Conservation (phyloP, 2,797 vertebrate genomes). For the Cynopterus sphinx region DNA sequence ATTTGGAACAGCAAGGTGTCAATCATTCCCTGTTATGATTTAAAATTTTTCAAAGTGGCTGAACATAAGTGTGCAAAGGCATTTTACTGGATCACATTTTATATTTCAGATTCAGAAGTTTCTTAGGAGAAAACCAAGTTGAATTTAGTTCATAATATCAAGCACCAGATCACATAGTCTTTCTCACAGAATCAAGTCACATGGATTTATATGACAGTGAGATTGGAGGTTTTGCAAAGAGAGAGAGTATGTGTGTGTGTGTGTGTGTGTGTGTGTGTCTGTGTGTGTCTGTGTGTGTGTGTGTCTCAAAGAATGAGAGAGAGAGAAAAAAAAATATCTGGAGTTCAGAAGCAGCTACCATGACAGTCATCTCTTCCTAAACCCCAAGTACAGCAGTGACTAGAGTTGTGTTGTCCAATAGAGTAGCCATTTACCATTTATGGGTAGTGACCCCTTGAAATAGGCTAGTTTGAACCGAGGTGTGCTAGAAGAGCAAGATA, state of each 20-base stretch:
- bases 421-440: background rate
- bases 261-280: background rate
- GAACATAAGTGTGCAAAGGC: background rate
- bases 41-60: constrained; percentile 17
- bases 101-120: constrained; percentile 23
- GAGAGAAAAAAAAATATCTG: background rate
- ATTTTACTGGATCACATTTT: background rate
- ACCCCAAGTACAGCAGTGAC: background rate
- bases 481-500: background rate
- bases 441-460: background rate
- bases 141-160: background rate
- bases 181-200: background rate
- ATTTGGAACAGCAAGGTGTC: background rate
- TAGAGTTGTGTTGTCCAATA: background rate
- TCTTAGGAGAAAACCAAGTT: background rate
- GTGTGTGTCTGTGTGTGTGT: background rate
- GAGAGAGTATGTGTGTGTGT: too few species aligned
- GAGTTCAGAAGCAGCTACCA: background rate
- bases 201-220: background rate
- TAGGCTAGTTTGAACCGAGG: background rate
- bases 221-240: background rate
- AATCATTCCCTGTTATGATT: background rate
- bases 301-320: background rate
- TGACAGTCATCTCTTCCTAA: background rate
- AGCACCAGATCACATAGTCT: background rate